phyloP scores from a whole-genome alignment of 64 coral and sea anemone genomes.

The Hydrozoanthus tunicans region DNA sequence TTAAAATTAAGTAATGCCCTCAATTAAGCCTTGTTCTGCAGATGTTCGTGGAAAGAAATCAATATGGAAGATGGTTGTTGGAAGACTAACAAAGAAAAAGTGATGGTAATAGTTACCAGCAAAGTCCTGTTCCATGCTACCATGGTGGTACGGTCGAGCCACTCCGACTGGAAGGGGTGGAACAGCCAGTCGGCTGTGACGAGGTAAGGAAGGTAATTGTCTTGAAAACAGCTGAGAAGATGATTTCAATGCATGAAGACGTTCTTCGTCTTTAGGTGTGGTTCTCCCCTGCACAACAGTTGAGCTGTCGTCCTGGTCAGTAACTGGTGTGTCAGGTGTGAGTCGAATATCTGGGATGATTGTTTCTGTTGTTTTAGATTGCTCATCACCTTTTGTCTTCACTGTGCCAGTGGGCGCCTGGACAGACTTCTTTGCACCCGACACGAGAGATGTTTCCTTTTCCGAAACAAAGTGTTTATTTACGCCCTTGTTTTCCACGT shows the following conservation, averaged over 20 bases:
- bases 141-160: conserved; percentile 76
- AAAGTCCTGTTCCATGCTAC: conserved; percentile 29
- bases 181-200: conserved; percentile 42
- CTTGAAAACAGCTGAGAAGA: conserved; percentile 66
- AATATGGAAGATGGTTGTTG: too few relatives aligned
- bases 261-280: conserved; percentile 35
- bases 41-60: too few relatives aligned
- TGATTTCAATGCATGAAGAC: conserved; percentile 34
- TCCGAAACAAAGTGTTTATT: conserved; percentile 8
- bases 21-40: too few relatives aligned
- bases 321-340: neutral
- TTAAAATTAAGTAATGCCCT: too few relatives aligned
- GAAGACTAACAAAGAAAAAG: too few relatives aligned
- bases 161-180: conserved; percentile 86
- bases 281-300: conserved; percentile 25
- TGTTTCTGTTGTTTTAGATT: neutral
- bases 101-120: conserved; percentile 3
- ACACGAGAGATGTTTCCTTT: neutral
- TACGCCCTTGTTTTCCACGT: neutral
- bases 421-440: neutral
- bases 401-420: neutral
- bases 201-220: conserved; percentile 67
- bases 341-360: neutral
- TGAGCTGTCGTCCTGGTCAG: neutral
- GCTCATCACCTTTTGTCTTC: neutral